Evolutionary conservation across 2,888 invertebrate genomes (phyloP).

Genomic region (Drosophila percnosoma): DNA sequence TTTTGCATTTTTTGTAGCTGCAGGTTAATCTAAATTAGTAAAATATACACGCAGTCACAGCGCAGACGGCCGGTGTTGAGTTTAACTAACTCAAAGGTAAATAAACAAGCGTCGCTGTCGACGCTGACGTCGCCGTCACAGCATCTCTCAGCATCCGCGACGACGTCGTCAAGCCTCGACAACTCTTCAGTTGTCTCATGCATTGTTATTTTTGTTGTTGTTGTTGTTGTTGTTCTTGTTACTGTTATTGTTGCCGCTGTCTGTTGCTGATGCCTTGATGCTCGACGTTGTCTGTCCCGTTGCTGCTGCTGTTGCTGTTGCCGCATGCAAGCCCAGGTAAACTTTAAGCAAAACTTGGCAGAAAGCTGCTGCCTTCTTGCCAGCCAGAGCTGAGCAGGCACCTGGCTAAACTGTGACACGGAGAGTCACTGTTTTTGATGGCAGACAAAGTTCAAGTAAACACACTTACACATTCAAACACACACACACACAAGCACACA

Average conservation of each 20-base stretch:
- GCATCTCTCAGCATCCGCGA: constrained; percentile 36
- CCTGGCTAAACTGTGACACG: constrained; percentile 15
- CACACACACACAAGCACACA: neutral
- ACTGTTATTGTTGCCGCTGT: constrained; percentile 37
- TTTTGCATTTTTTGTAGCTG: constrained; percentile 50
- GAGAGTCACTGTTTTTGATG: constrained; percentile 16
- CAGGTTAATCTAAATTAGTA: constrained; percentile 82
- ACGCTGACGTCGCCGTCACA: constrained; percentile 10
- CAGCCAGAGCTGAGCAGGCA: constrained; percentile 22
- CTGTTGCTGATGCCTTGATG: constrained; percentile 40
- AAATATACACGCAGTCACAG: constrained; percentile 69
- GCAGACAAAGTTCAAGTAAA: constrained; percentile 13
- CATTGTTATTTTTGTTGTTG: constrained; percentile 24
- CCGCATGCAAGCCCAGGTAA: constrained; percentile 58
- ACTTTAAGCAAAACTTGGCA: constrained; percentile 78
- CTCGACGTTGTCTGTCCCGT: constrained; percentile 45
- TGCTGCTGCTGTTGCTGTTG: constrained; percentile 34
- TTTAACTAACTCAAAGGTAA: constrained; percentile 78
- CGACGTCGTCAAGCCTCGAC: constrained; percentile 70
- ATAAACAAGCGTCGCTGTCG: constrained; percentile 60
- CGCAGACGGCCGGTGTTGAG: constrained; percentile 43
- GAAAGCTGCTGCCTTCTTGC: constrained; percentile 48
- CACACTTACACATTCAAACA: neutral
- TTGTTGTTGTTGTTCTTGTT: constrained; percentile 29
- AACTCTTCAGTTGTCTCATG: constrained; percentile 66